Percentiles rank a stretch among this genome's conserved stretches.
Evolutionary conservation across 2,113 vertebrate genomes (phyloP).

Genomic region (Cinclus mexicanus): DNA sequence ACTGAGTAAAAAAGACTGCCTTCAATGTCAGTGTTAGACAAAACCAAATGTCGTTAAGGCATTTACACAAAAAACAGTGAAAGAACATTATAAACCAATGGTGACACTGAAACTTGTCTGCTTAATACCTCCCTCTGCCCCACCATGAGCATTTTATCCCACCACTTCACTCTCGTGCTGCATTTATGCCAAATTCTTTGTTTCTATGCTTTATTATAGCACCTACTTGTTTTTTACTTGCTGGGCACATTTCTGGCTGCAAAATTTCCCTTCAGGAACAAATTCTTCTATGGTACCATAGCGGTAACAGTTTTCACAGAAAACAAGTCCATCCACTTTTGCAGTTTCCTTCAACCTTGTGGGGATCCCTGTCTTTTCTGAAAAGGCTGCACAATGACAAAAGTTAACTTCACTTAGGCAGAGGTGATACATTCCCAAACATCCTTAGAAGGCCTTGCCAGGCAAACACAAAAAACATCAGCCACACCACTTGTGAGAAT

Average conservation of each 20-base stretch:
- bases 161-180: neutral
- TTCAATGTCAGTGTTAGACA: neutral
- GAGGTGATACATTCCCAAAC: neutral
- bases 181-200: neutral
- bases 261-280: conserved; percentile 79
- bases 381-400: conserved; percentile 73
- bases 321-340: conserved; percentile 77
- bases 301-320: conserved; percentile 82
- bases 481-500: neutral
- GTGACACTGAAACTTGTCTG: neutral
- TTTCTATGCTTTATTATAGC: neutral
- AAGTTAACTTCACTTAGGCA: neutral
- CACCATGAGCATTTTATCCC: neutral
- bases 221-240: conserved; percentile 83
- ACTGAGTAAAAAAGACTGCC: neutral
- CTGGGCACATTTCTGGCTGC: conserved; percentile 82
- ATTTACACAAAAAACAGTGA: neutral
- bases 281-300: conserved; percentile 80
- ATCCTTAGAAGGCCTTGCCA: neutral
- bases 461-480: neutral
- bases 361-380: conserved; percentile 74
- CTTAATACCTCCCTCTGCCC: neutral
- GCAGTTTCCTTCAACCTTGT: conserved; percentile 76
- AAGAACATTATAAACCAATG: neutral
- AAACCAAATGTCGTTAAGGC: neutral